Evolutionary conservation across 2,797 vertebrate genomes (phyloP).

Genomic region (Argyrosomus regius): DNA sequence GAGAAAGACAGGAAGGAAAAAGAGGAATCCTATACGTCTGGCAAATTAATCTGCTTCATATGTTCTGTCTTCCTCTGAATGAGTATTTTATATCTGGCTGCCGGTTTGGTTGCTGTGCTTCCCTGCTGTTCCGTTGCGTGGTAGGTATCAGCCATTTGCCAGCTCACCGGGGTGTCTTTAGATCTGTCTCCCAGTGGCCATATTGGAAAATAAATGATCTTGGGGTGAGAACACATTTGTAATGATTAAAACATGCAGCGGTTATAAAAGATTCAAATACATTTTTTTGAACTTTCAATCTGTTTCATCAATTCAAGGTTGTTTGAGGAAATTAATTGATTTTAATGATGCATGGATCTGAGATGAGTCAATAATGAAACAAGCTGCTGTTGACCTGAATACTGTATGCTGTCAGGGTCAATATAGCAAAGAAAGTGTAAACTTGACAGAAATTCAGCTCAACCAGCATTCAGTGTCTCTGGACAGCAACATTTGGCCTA

Average conservation of each 20-base stretch:
- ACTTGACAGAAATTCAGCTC: slow-evolving; percentile 49
- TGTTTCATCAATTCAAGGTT: slow-evolving; percentile 52
- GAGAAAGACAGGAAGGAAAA: neutral
- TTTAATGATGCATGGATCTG: slow-evolving; percentile 70
- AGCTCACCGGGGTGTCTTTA: slow-evolving; percentile 70
- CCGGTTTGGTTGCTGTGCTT: slow-evolving; percentile 38
- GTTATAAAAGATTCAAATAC: slow-evolving; percentile 63
- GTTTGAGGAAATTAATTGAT: slow-evolving; percentile 58
- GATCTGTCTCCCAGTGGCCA: slow-evolving; percentile 59
- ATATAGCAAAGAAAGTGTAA: slow-evolving; percentile 34
- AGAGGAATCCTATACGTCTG: slow-evolving; percentile 25
- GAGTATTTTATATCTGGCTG: slow-evolving; percentile 50
- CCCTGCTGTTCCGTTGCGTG: slow-evolving; percentile 48
- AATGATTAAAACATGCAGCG: slow-evolving; percentile 70
- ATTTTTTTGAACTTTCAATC: slow-evolving; percentile 46
- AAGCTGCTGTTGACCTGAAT: slow-evolving; percentile 58
- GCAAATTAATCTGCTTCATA: slow-evolving; percentile 54
- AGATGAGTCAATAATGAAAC: slow-evolving; percentile 58
- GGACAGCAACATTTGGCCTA: slow-evolving; percentile 57
- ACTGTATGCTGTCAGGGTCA: slow-evolving; percentile 49
- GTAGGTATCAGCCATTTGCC: slow-evolving; percentile 67
- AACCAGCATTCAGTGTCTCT: slow-evolving; percentile 36
- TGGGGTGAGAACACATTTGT: slow-evolving; percentile 60
- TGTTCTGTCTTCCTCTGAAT: slow-evolving; percentile 52
- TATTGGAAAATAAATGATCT: slow-evolving; percentile 57